Evolutionary conservation across 2,113 vertebrate species (phyloP).

Genomic region (Limnothrissa miodon): DNA sequence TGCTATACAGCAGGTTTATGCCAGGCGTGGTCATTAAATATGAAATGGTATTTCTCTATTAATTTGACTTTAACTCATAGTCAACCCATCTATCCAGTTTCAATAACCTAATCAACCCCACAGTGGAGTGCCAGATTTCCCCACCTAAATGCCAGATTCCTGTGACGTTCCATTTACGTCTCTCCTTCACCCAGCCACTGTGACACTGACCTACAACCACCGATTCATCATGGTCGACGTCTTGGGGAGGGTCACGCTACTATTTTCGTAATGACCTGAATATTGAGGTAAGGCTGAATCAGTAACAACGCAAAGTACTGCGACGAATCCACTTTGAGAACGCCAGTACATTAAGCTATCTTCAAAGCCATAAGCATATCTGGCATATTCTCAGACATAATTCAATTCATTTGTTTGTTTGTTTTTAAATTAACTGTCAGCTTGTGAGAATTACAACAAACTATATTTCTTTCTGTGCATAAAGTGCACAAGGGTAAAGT

Average conservation of each 20-base stretch:
- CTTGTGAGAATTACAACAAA: too few relatives aligned
- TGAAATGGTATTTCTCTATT: not conserved
- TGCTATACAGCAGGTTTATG: not conserved
- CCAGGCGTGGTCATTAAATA: not conserved
- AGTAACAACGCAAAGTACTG: slow-evolving; percentile 49
- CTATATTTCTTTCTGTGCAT: too few relatives aligned
- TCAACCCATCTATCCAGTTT: not conserved
- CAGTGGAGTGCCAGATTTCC: slow-evolving; percentile 2
- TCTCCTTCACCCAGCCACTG: slow-evolving; percentile 52
- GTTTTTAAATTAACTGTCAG: too few relatives aligned
- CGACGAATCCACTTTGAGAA: slow-evolving; percentile 37
- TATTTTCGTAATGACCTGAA: slow-evolving; percentile 72
- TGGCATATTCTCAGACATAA: not conserved
- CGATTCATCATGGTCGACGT: slow-evolving; percentile 64
- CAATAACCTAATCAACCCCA: not conserved
- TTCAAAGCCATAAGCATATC: not conserved
- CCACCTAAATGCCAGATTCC: slow-evolving; percentile 27
- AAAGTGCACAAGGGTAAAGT: too few relatives aligned
- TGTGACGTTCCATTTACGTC: slow-evolving; percentile 40
- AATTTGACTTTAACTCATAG: not conserved
- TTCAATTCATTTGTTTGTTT: too few relatives aligned
- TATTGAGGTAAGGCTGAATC: slow-evolving; percentile 64
- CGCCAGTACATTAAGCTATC: not conserved
- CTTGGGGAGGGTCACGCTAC: slow-evolving; percentile 55
- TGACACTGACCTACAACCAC: slow-evolving; percentile 67